phyloP scores from a whole-genome alignment of 1,140 invertebrate species.

The Saccostrea cuccullata region DNA sequence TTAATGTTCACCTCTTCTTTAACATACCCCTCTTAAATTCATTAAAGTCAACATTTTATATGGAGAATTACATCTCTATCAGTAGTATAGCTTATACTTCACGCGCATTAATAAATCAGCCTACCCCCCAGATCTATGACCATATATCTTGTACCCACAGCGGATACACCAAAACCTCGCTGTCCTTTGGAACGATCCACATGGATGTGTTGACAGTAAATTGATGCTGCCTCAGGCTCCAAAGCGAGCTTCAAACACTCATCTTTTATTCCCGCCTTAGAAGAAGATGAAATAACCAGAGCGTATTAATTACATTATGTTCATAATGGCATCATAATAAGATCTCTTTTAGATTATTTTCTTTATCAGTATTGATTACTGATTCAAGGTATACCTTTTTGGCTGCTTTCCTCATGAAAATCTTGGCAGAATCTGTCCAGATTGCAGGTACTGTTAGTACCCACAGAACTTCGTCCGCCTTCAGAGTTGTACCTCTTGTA shows the following conservation, averaged over 20 bases:
- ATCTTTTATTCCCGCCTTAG: constrained; percentile 40
- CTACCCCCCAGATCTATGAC: constrained; percentile 50
- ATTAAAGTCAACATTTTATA: neutral
- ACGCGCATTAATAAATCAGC: constrained; percentile 64
- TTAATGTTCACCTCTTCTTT: too few species aligned
- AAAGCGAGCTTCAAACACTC: constrained; percentile 37
- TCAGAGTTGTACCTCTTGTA: neutral
- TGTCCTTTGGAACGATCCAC: constrained; percentile 40
- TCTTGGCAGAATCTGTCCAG: constrained; percentile 43
- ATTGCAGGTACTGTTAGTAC: constrained; percentile 48
- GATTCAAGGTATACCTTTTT: constrained; percentile 1
- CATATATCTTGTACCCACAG: constrained; percentile 46
- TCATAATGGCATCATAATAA: neutral
- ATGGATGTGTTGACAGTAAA: constrained; percentile 46
- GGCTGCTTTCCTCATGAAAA: constrained; percentile 49
- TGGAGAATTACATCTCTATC: too few species aligned
- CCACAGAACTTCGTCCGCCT: constrained; percentile 16
- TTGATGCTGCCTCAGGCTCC: constrained; percentile 51
- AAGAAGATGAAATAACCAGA: neutral
- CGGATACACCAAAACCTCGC: constrained; percentile 42
- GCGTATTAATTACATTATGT: neutral
- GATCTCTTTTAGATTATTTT: neutral
- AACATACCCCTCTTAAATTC: neutral
- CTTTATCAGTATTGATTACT: neutral
- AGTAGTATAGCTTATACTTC: too few species aligned